A percentile compares a stretch with the other conserved stretches of the same genome.
phyloP scores from a whole-genome alignment of 2,888 invertebrate genomes.

The Pterobdella sp. region DNA sequence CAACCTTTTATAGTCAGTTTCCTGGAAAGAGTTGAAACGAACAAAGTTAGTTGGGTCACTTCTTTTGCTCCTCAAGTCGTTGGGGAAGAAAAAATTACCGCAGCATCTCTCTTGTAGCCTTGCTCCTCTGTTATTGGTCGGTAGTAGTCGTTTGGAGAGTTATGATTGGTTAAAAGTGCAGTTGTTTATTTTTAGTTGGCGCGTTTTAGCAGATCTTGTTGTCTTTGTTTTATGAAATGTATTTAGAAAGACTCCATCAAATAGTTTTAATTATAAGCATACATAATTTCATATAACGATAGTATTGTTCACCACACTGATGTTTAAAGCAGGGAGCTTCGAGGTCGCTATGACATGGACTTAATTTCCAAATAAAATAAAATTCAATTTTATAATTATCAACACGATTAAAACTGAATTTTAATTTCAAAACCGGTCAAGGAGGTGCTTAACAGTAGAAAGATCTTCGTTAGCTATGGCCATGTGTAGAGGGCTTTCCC shows the following conservation, averaged over 20 bases:
- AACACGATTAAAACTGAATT: too few species aligned
- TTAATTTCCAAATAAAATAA: too few species aligned
- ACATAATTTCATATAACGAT: not conserved
- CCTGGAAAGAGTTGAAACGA: slow-evolving; percentile 71
- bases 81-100: slow-evolving; percentile 93
- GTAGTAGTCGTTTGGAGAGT: too few species aligned
- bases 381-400: too few species aligned
- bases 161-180: too few species aligned
- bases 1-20: slow-evolving; percentile 53
- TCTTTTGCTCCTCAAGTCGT: slow-evolving; percentile 87
- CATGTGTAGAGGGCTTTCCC: slow-evolving; percentile 89
- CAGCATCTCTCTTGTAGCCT: slow-evolving; percentile 81
- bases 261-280: not conserved
- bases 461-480: slow-evolving; percentile 98
- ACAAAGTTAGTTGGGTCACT: slow-evolving; percentile 81
- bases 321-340: too few species aligned
- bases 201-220: too few species aligned
- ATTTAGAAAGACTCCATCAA: not conserved
- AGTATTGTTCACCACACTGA: not conserved
- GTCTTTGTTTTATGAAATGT: too few species aligned
- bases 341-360: too few species aligned
- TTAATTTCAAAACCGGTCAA: slow-evolving; percentile 56
- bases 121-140: slow-evolving; percentile 65
- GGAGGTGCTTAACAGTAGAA: slow-evolving; percentile 85
- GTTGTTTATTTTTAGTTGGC: too few species aligned